Evolutionary conservation across 1,140 invertebrate species (phyloP).

Genomic region (Hetaerina americana): DNA sequence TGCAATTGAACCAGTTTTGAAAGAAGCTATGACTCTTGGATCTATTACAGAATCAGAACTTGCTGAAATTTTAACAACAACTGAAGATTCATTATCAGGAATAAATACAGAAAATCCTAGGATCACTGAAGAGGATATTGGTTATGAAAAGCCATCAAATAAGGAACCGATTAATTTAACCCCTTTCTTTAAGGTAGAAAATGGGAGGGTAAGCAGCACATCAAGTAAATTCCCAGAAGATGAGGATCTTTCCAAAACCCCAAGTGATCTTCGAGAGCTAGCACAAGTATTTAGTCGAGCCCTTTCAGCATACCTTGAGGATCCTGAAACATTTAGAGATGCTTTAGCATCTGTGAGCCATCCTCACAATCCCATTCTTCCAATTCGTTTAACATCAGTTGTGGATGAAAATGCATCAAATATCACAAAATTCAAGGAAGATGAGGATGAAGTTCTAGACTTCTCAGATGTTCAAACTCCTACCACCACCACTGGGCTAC

Average conservation of each 20-base stretch:
- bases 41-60: not conserved
- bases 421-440: slow-evolving; percentile 24
- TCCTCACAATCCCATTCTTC: slow-evolving; percentile 54
- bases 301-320: slow-evolving; percentile 62
- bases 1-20: not conserved
- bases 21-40: not conserved
- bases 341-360: slow-evolving; percentile 51
- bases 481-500: not conserved
- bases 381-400: slow-evolving; percentile 16
- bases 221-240: not conserved
- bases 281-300: slow-evolving; percentile 72
- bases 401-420: slow-evolving; percentile 16
- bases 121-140: not conserved
- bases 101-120: no score
- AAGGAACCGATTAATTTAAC: not conserved
- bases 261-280: slow-evolving; percentile 47
- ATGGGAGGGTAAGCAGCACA: not conserved
- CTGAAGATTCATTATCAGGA: no score
- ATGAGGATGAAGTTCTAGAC: slow-evolving; percentile 58
- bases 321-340: slow-evolving; percentile 61
- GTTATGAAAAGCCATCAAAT: not conserved
- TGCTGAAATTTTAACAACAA: not conserved
- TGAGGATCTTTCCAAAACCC: not conserved
- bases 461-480: slow-evolving; percentile 46
- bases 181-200: not conserved